phyloP scores from a whole-genome alignment of 2,888 invertebrate genomes.

The Isoperla grammatica region DNA sequence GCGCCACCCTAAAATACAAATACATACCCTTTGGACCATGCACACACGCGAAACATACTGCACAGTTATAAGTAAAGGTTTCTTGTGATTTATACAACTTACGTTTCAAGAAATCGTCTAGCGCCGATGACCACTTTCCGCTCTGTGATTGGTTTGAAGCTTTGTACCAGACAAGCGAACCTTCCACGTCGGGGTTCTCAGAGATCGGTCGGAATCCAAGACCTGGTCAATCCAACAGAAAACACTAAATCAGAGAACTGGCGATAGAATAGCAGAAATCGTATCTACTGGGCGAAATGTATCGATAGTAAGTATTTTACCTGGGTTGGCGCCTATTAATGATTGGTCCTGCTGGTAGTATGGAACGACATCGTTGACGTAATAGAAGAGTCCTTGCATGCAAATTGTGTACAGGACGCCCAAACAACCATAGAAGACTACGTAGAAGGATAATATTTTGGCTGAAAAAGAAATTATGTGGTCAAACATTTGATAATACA shows the following conservation, averaged over 20 bases:
- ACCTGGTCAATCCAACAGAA: conserved; percentile 41
- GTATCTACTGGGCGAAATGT: background rate
- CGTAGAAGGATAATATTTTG: conserved; percentile 77
- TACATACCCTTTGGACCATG: too few relatives aligned
- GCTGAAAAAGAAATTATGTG: conserved; percentile 52
- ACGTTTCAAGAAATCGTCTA: conserved; percentile 56
- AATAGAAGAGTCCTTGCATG: conserved; percentile 72
- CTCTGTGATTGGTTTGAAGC: conserved; percentile 48
- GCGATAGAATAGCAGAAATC: background rate
- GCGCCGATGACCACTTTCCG: conserved; percentile 49
- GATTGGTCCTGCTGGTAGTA: conserved; percentile 69
- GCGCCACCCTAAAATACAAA: too few relatives aligned
- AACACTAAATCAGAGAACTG: background rate
- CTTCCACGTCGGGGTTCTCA: conserved; percentile 46
- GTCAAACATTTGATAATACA: too few relatives aligned
- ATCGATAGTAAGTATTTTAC: conserved; percentile 38
- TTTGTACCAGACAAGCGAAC: conserved; percentile 54
- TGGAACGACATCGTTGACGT: conserved; percentile 63
- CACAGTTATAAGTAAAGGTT: too few relatives aligned
- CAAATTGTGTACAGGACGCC: conserved; percentile 81
- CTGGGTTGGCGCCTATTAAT: conserved; percentile 70
- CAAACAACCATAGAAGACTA: conserved; percentile 78
- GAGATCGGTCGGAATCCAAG: conserved; percentile 60
- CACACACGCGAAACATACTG: too few relatives aligned
- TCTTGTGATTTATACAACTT: too few relatives aligned